Percentiles rank a stretch among this genome's conserved stretches.
These are phyloP conservation scores for Papilio machaon DNA, from an alignment of 1,140 invertebrate genomes.

Conservation along the genomic window DNA sequence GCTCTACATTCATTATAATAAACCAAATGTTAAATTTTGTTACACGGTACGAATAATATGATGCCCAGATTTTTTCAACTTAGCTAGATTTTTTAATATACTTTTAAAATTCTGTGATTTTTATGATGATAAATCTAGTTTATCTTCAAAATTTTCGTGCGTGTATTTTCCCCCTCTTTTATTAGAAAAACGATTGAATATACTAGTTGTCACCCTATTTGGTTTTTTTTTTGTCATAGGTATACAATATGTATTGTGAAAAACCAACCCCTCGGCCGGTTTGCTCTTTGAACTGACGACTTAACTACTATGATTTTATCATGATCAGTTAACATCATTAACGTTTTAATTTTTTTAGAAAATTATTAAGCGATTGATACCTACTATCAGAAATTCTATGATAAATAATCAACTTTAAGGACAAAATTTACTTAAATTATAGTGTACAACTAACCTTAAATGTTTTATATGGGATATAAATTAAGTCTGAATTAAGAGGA, in stretches of 20 bases:
- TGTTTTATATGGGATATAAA: neutral
- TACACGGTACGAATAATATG: neutral
- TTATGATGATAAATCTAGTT: neutral
- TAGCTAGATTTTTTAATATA: no score
- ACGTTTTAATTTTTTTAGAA: neutral
- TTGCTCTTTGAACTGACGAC: conserved; percentile 3
- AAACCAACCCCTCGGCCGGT: neutral
- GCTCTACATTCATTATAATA: neutral
- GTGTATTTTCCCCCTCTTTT: neutral
- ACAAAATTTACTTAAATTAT: neutral
- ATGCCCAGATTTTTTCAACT: neutral
- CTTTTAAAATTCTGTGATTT: neutral
- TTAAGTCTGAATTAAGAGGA: neutral
- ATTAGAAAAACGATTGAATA: neutral
- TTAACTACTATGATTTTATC: neutral
- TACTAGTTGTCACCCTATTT: conserved; percentile 3
- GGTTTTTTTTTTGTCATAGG: neutral
- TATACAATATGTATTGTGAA: conserved; percentile 6
- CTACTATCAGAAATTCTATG: no score
- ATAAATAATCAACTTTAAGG: no score
- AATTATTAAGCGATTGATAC: neutral
- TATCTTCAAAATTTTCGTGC: neutral
- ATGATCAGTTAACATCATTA: neutral
- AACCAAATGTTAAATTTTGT: neutral
- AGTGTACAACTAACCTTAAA: neutral